Evolutionary conservation across 2,113 vertebrate genomes (phyloP), one percentile per base, ranked within the genome.

Genomic region (Cisticola juncidis): DNA sequence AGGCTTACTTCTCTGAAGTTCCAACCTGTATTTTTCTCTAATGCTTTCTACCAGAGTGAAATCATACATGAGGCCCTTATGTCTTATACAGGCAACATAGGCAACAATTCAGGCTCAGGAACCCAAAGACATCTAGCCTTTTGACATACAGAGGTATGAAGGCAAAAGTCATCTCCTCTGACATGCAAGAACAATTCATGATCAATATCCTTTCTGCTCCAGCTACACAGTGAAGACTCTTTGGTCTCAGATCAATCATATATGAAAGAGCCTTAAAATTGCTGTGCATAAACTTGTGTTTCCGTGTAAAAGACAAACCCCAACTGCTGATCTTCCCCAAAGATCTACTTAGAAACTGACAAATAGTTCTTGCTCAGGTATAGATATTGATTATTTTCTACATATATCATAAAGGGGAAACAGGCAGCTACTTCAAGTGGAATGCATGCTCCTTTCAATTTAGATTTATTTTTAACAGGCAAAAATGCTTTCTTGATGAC

Each of bases 121-220:
- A 93, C 76, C 22, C 22, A 60, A 48, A 82, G 45, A 65, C 31
- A 64, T n/a, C 24, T 29, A 64, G 8, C 7, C 15, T 76, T 82
- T 14, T 56, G 33, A 72, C 17, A 11, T 18, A 85, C 0, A 9
- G 13, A 76, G 56, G 11, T 33, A 78, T 7, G 14, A 91, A 53
- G 29, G 64, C 26, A 64, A 35, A 92, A 76, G 53, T 40, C 31
- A 56, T 5, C 11, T 76, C 48, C 42, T 92, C 48, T 60, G 57
- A 66, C 35, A 76, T 0, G 1, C 14, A 71, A 61, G 25, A 69
- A 81, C 56, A 86, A 69, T 8, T 48, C 0, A 0, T 17, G 6
- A 31, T 23, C 24, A 28, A 15, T 23, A 78, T 33, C 8, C 6
- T 64, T 87, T 44, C 51, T 42, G 35, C 14, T 15, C 60, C 36